Evolutionary conservation across 2,113 vertebrate genomes (phyloP), one percentile per base, ranked within the genome.

Genomic region (Gnathonemus longibarbis): DNA sequence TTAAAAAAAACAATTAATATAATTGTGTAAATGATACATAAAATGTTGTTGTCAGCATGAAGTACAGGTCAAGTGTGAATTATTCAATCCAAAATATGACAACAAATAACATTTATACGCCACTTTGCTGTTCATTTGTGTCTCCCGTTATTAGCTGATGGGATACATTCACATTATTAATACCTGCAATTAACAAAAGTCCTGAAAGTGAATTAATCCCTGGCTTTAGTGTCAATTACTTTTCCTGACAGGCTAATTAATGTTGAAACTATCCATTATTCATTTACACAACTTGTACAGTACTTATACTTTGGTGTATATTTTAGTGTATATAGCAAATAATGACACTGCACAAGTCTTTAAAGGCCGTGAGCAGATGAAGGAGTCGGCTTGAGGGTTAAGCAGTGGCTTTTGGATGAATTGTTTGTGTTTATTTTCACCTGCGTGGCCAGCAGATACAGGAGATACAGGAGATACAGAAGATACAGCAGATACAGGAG

Each of bases 331-430:
- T 85, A 27, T 85, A n/a, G 46, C 27, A 24, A 27, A 42, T 19
- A 49, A 86, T 50, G n/a, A 86, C 84, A 50, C 24, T 2, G 11
- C 70, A 19, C 17, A 1, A 27, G 84, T 45, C 7, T 85, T 27
- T 46, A 85, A 49, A 85, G 46, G 19, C 17, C 13, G 0, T 19
- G 42, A 84, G 31, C 42, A 48, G 88, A 90, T 48, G 35, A 46
- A 50, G 27, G 24, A 17, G 52, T 70, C 58, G 8, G 35, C 66
- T 66, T 90, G 88, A 39, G 90, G 83, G 70, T 91, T 70, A 93
- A 94, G 91, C 92, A 90, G 46, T 84, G 91, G 93, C 93, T 92
- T 49, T 84, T 35, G 42, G 62, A 9, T 52, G n/a, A 84, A 90
- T 89, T 66, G 91, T 58, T 91, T 74, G 91, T 91, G 91, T 93